Evolutionary conservation across 2,888 invertebrate species (phyloP).

Genomic region (Synanthedon vespiformis): DNA sequence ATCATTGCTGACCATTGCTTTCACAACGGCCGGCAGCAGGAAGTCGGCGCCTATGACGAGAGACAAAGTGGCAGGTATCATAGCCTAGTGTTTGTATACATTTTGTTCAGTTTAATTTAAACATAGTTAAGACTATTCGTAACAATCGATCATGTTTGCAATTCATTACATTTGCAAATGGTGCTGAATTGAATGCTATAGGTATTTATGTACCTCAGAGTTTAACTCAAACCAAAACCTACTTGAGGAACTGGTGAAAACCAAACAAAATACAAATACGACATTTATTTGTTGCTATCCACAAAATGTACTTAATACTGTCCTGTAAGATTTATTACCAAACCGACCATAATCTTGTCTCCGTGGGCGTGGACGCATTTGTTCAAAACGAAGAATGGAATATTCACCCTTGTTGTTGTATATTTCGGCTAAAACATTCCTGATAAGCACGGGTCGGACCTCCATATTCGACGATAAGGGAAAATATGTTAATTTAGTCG

Average conservation of each 20-base stretch:
- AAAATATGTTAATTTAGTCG: conserved; percentile 66
- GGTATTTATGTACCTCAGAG: neutral
- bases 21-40: too few species aligned
- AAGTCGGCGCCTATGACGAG: too few species aligned
- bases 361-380: conserved; percentile 61
- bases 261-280: conserved; percentile 8
- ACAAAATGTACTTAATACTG: conserved; percentile 51
- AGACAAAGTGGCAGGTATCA: too few species aligned
- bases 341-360: conserved; percentile 60
- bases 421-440: conserved; percentile 52
- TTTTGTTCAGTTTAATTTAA: too few species aligned
- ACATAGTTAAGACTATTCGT: too few species aligned
- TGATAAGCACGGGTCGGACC: conserved; percentile 54
- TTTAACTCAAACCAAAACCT: neutral
- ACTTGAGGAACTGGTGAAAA: neutral
- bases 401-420: conserved; percentile 43
- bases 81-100: too few species aligned
- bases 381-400: conserved; percentile 37
- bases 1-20: too few species aligned
- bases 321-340: conserved; percentile 59
- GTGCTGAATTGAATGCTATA: too few species aligned
- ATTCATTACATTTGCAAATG: too few species aligned
- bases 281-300: conserved; percentile 55
- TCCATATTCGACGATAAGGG: conserved; percentile 60
- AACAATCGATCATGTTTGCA: too few species aligned